phyloP scores from a whole-genome alignment of 2,113 vertebrate genomes.

The Chaetura pelagica region DNA sequence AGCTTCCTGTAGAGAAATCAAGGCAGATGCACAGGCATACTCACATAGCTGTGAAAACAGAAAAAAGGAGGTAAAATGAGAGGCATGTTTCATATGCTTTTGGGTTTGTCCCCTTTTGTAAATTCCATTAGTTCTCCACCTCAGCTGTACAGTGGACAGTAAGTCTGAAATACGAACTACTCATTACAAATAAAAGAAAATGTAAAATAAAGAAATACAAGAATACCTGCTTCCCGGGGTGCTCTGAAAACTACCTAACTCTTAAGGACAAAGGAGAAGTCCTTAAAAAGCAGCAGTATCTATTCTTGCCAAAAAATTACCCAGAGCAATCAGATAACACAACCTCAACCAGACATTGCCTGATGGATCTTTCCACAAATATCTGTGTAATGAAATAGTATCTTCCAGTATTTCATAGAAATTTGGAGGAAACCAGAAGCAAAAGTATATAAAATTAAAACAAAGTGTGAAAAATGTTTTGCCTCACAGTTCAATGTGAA shows the following conservation, averaged over 20 bases:
- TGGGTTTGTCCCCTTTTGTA: not conserved
- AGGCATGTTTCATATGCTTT: not conserved
- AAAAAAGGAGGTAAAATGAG: not conserved
- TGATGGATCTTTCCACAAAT: not conserved
- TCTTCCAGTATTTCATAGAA: not conserved
- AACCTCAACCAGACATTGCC: not conserved
- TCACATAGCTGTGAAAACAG: not conserved
- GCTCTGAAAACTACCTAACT: not conserved
- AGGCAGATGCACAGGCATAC: not conserved
- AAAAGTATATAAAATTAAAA: not conserved
- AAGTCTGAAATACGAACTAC: not conserved
- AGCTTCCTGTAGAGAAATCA: not conserved
- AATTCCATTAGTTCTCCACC: not conserved
- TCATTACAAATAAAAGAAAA: not conserved
- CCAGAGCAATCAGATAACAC: not conserved
- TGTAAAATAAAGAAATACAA: not conserved
- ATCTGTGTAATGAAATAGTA: not conserved
- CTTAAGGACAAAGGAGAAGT: not conserved
- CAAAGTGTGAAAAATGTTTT: not conserved
- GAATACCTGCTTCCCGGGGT: not conserved
- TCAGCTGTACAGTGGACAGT: not conserved
- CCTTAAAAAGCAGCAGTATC: not conserved
- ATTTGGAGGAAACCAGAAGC: not conserved
- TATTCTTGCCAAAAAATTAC: not conserved
- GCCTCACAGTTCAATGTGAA: not conserved